Base-by-base conservation (phyloP, 2,113 vertebrate genomes). In the Chauna torquata region DNA sequence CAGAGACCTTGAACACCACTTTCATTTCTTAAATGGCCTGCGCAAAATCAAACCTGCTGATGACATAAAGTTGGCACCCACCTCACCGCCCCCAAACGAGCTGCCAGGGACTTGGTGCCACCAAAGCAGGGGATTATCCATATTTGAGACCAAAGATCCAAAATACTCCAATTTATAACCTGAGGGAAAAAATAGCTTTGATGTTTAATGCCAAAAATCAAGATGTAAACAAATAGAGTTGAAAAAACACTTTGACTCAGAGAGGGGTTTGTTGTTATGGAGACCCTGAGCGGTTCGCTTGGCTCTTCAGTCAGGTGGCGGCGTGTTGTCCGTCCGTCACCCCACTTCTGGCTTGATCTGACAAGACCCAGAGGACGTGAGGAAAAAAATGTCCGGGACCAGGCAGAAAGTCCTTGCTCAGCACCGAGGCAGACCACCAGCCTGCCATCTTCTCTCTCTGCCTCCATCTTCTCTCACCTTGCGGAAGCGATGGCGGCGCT, bases 221-320 rank as follows among this genome's bases (percentile, higher is more conserved):
- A 58, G 68, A 44, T 9, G 4, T 12, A 54, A 95, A 81, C 4
- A 44, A 34, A 75, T 32, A 34, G 36, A 32, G 24, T 1, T 72
- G 16, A 28, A 62, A 62, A 36, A 52, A 1, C 34, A 0, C 68
- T 83, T 4, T 28, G 23, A 6, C 10, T n/a, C 19, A 12, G 28
- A 34, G 30, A 1, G 8, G 30, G 24, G 19, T 22, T 8, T 12
- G 17, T 30, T 52, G 38, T 2, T 5, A 8, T 16, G 16, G 76
- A 69, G 40, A 54, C 12, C 5, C 7, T 16, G 2, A 0, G 59
- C 0, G 0, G 9, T 52, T 6, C 1, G 2, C 12, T 59, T 1
- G 0, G 23, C 7, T 11, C 86, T 3, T 22, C 12, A 16, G 65
- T 3, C 11, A 4, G 68, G 50, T 7, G 18, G 27, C 1, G 42